phyloP scores from a whole-genome alignment of 1,140 invertebrate species.

The Metaphire vulgaris region DNA sequence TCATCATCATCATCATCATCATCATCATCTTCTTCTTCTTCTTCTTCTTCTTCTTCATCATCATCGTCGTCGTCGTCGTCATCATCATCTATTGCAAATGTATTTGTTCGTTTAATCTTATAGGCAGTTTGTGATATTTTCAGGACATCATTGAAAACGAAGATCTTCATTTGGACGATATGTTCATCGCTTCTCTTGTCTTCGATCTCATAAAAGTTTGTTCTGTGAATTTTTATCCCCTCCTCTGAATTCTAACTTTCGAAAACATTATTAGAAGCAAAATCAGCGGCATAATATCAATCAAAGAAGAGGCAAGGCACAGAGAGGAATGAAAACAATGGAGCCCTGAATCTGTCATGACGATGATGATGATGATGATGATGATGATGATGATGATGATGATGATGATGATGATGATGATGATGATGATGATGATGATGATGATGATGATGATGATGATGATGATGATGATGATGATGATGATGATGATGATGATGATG shows the following conservation, averaged over 20 bases:
- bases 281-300: too few species aligned
- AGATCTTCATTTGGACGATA: conserved; percentile 27
- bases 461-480: conserved; percentile 6
- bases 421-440: conserved; percentile 5
- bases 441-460: conserved; percentile 9
- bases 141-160: conserved; percentile 30
- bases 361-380: not conserved
- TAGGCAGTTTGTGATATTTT: too few species aligned
- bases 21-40: not conserved
- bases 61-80: conserved; percentile 4
- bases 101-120: too few species aligned
- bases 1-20: conserved; percentile 16
- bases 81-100: not conserved
- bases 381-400: not conserved
- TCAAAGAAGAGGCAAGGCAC: too few species aligned
- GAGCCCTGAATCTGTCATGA: too few species aligned
- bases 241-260: too few species aligned
- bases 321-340: too few species aligned
- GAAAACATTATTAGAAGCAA: too few species aligned
- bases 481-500: conserved; percentile 8
- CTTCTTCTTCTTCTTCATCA: conserved; percentile 4
- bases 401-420: conserved; percentile 1
- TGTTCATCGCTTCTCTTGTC: conserved; percentile 37
- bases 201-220: conserved; percentile 41
- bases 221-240: too few species aligned